Base-by-base conservation (phyloP, 2,888 invertebrate species). In the Synanthedon myopaeformis region DNA sequence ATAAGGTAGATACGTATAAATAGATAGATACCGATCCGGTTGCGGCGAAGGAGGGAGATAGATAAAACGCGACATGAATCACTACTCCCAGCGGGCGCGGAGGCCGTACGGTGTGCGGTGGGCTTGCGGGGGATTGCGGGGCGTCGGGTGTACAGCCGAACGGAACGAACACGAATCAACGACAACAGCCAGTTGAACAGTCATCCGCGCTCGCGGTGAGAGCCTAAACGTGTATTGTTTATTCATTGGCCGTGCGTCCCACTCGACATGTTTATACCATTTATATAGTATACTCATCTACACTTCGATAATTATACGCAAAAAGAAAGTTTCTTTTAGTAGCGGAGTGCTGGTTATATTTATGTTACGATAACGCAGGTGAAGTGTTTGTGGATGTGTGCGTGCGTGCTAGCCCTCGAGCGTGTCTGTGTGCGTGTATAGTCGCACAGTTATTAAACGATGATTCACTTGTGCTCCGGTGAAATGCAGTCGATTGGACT, bases 31-130 rank as follows among this genome's bases (percentile, higher is more conserved):
- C 81, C 87, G 86, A 86, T 85, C 85, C 83, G 84, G 85, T 86
- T 83, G 85, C 82, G 79, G 78, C 74, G 85, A 84, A 85, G 82
- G 84, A 85, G 83, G 78, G 86, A 87, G 87, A 87, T 84, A 85
- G 86, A 85, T 84, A 85, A 81, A 85, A 84, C 83, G 82, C 86
- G 82, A 84, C 85, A 85, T 87, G 86, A 87, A 87, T 87, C 86
- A 87, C 86, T 87, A 56, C 76, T 74, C 79, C 79, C 77, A 74
- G 74, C 73, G 78, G 76, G 74, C 76, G 77, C 75, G 51, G 57
- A 56, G 73, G 75, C 69, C 70, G 42, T 17, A 11, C 23, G 49
- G 52, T 66, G 78, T 69, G 74, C 73, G 74, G 71, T 62, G 79
- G 66, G 78, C 67, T 77, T 64, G 62, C 60, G 59, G 53, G 62